Percentiles rank a stretch among this genome's conserved stretches.
Conservation (phyloP, 2,888 invertebrate genomes). For the Tipula unca region DNA sequence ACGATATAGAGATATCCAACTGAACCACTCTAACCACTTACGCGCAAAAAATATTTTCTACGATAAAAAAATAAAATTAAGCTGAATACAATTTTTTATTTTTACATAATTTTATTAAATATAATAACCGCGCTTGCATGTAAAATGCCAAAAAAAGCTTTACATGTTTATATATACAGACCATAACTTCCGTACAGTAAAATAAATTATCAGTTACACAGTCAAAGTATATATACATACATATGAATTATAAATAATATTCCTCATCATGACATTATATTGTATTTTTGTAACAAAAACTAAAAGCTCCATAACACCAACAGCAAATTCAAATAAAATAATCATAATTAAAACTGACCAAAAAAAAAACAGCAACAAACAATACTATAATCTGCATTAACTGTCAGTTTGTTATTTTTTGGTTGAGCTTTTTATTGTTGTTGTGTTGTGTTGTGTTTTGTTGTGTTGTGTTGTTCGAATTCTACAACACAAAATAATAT, state of each 20-base stretch:
- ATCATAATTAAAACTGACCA: neutral
- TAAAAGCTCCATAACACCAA: neutral
- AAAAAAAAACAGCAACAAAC: neutral
- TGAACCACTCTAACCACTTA: too few species aligned
- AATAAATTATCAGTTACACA: too few species aligned
- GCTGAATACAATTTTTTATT: too few species aligned
- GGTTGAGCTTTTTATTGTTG: neutral
- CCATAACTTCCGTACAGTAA: too few species aligned
- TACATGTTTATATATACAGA: too few species aligned
- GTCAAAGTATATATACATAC: too few species aligned
- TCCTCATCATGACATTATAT: neutral
- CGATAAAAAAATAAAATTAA: too few species aligned
- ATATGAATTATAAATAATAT: neutral
- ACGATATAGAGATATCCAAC: too few species aligned
- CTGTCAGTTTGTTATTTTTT: neutral
- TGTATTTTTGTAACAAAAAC: neutral
- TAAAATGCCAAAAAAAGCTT: too few species aligned
- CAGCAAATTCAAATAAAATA: neutral
- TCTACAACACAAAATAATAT: neutral
- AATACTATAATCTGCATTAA: neutral
- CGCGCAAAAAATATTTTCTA: too few species aligned
- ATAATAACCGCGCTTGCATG: too few species aligned
- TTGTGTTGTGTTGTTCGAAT: neutral
- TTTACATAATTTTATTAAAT: too few species aligned
- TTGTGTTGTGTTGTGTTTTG: neutral